These are phyloP conservation scores for Dendrolimus punctatus DNA, from an alignment of 1,140 invertebrate genomes.

Conservation along the genomic window DNA sequence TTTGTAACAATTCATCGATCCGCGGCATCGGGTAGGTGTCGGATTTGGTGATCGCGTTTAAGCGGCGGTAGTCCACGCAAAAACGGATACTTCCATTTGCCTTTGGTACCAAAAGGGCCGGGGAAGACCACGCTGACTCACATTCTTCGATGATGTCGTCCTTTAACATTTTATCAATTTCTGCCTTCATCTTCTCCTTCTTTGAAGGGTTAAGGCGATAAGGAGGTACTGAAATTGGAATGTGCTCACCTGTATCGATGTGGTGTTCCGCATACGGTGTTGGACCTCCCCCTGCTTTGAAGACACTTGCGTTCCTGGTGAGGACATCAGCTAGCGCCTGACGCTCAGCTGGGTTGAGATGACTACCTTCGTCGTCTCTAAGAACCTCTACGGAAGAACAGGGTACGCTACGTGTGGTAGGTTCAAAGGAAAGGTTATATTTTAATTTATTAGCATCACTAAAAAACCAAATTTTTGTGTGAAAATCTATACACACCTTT, in stretches of 20 bases:
- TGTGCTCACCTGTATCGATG: slow-evolving; percentile 14
- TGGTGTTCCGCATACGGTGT: slow-evolving; percentile 1
- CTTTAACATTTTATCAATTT: slow-evolving; percentile 30
- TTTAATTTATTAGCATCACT: too few relatives aligned
- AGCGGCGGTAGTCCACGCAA: slow-evolving; percentile 46
- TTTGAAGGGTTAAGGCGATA: slow-evolving; percentile 28
- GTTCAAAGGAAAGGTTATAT: too few relatives aligned
- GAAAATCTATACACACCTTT: slow-evolving; percentile 9
- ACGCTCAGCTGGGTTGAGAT: too few relatives aligned
- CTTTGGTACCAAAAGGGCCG: slow-evolving; percentile 68
- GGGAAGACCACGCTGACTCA: slow-evolving; percentile 56
- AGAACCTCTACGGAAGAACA: too few relatives aligned
- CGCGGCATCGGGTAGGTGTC: slow-evolving; percentile 67
- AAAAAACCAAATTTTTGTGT: slow-evolving; percentile 2
- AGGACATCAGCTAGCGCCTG: too few relatives aligned
- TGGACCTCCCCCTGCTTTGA: slow-evolving; percentile 15
- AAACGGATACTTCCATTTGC: slow-evolving; percentile 24
- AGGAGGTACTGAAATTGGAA: slow-evolving; percentile 29
- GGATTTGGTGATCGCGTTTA: slow-evolving; percentile 40
- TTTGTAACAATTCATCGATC: slow-evolving; percentile 62
- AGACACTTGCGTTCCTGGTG: too few relatives aligned
- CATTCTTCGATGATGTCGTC: slow-evolving; percentile 24
- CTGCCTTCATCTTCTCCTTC: slow-evolving; percentile 13
- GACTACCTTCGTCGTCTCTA: too few relatives aligned
- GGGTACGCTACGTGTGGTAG: too few relatives aligned